These are phyloP conservation scores for Mythimna pallens DNA, from an alignment of 2,888 invertebrate species.

Conservation along the genomic window DNA sequence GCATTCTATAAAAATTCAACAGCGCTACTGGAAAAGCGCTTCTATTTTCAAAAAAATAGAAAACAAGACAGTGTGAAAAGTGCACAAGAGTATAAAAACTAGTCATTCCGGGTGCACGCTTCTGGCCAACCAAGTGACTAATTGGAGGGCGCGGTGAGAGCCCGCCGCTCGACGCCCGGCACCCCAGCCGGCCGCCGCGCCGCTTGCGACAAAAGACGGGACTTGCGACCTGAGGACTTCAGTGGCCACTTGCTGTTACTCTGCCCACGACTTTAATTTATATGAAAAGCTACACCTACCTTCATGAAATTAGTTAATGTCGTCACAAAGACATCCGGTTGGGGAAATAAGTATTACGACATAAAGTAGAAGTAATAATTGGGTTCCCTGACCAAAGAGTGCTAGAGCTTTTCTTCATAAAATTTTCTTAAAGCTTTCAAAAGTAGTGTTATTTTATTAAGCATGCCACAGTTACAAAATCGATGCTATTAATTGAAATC, in stretches of 20 bases:
- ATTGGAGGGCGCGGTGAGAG: conserved; percentile 71
- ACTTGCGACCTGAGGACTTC: conserved; percentile 36
- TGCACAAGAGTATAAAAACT: conserved; percentile 49
- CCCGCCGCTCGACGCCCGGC: conserved; percentile 29
- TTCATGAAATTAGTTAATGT: conserved; percentile 23
- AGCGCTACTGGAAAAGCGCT: neutral
- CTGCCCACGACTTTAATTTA: conserved; percentile 24
- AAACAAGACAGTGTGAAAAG: conserved; percentile 42
- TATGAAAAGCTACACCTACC: conserved; percentile 19
- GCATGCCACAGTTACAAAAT: neutral
- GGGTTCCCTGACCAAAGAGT: conserved; percentile 5
- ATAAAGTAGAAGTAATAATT: conserved; percentile 23
- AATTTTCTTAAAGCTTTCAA: neutral
- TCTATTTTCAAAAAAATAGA: neutral
- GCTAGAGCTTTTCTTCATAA: neutral
- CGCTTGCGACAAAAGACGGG: conserved; percentile 56
- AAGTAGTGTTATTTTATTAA: neutral
- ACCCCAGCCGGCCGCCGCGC: conserved; percentile 49
- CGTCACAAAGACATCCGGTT: conserved; percentile 19
- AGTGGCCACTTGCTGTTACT: conserved; percentile 43
- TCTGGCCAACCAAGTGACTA: conserved; percentile 75
- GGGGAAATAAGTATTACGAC: conserved; percentile 2
- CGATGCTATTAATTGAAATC: too few species aligned
- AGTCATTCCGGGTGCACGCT: conserved; percentile 56
- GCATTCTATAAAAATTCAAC: conserved; percentile 6